A percentile compares a stretch with the other conserved stretches of the same genome.
phyloP scores from a whole-genome alignment of 2,113 vertebrate genomes.

The Chrysemys picta region DNA sequence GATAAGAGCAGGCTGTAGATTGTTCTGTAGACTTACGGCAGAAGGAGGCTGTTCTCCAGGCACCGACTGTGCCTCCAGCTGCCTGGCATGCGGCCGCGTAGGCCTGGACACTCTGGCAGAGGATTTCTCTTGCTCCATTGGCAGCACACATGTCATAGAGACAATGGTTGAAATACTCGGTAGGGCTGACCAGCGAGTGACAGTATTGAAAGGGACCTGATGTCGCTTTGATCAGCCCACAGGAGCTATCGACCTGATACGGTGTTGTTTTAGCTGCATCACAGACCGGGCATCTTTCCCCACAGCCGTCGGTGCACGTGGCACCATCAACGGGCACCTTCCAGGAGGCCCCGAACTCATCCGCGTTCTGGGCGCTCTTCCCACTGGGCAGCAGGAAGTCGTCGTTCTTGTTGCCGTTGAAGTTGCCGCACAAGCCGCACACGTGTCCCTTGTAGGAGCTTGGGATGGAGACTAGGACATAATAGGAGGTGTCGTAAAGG shows the following conservation, averaged over 20 bases:
- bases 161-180: conserved; percentile 62
- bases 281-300: not conserved
- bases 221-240: not conserved
- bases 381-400: conserved; percentile 32
- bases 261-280: not conserved
- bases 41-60: conserved; percentile 73
- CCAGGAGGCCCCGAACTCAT: conserved; percentile 18
- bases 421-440: conserved; percentile 4
- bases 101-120: conserved; percentile 71
- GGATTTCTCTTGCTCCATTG: conserved; percentile 47
- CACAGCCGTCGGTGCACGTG: conserved; percentile 17
- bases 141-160: conserved; percentile 72
- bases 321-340: not conserved
- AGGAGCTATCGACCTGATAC: not conserved
- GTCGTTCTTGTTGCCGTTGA: conserved; percentile 49
- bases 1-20: not conserved
- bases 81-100: conserved; percentile 65
- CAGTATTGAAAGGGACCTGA: conserved; percentile 67
- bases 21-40: conserved; percentile 76
- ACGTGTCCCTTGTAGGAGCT: not conserved
- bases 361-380: not conserved
- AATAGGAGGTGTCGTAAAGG: conserved; percentile 75
- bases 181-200: conserved; percentile 48
- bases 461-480: conserved; percentile 69
- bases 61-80: conserved; percentile 59